phyloP scores from a whole-genome alignment of 2,888 invertebrate genomes.

The Azorinus chamasolen region DNA sequence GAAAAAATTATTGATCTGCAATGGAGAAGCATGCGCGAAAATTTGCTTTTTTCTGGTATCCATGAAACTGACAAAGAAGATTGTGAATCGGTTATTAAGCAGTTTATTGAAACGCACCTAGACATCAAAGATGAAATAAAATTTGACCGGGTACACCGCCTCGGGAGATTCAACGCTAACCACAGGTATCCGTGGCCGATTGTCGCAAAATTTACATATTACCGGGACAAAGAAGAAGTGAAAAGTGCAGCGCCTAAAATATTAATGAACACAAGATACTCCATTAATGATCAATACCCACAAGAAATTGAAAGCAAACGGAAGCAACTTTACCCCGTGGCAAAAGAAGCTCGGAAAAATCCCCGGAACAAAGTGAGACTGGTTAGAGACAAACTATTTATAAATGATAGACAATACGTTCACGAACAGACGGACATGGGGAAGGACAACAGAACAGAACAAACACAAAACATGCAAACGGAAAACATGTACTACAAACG shows the following conservation, averaged over 20 bases:
- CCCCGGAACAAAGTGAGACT: background rate
- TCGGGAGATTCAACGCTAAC: too few relatives aligned
- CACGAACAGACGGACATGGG: background rate
- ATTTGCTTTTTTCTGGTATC: too few relatives aligned
- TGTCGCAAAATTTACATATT: background rate
- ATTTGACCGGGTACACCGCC: too few relatives aligned
- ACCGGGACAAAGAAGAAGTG: too few relatives aligned
- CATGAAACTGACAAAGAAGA: background rate
- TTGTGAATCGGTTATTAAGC: too few relatives aligned
- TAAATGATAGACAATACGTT: background rate
- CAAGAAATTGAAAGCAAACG: conserved; percentile 2
- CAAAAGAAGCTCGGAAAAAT: background rate
- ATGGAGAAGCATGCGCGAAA: background rate
- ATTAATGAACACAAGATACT: background rate
- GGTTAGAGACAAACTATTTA: conserved; percentile 4
- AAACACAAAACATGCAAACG: background rate
- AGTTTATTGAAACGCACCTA: background rate
- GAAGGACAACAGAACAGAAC: background rate
- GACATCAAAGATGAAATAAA: background rate
- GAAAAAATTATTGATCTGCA: conserved; percentile 1
- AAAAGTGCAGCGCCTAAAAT: background rate
- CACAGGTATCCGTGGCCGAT: conserved; percentile 2
- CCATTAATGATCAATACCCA: conserved; percentile 4
- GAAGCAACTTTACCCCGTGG: background rate
- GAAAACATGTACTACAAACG: too few relatives aligned